phyloP scores from a whole-genome alignment of 2,797 vertebrate genomes.

The Potorous gilbertii region DNA sequence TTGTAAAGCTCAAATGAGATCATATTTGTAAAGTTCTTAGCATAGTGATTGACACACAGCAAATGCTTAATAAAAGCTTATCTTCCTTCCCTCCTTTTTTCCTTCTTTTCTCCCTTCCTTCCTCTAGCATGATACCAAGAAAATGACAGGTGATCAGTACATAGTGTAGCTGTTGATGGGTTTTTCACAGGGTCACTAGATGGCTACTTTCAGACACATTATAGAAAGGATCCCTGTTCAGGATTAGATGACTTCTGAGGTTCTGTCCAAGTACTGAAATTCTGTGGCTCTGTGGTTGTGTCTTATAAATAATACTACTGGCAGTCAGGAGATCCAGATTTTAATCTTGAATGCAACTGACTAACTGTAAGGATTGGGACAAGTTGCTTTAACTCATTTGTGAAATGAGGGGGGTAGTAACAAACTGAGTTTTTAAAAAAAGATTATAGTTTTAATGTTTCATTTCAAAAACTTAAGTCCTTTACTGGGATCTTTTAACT shows the following conservation, averaged over 20 bases:
- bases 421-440: not conserved
- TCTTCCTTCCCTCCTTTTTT: not conserved
- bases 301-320: not conserved
- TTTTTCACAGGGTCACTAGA: constrained; percentile 15
- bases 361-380: not conserved
- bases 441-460: not conserved
- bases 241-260: not conserved
- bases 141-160: not conserved
- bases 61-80: not conserved
- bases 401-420: not conserved
- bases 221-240: not conserved
- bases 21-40: not conserved
- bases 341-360: not conserved
- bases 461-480: not conserved
- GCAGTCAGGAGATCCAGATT: not conserved
- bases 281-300: not conserved
- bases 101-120: not conserved
- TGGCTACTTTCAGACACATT: not conserved
- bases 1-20: not conserved
- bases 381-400: not conserved
- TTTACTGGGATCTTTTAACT: constrained; percentile 2
- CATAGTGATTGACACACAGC: not conserved
- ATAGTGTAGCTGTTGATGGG: not conserved
- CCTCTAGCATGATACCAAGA: not conserved
- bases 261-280: not conserved